These are phyloP conservation scores for Allophyes oxyacanthae DNA, from an alignment of 2,888 invertebrate genomes.

Conservation along the genomic window DNA sequence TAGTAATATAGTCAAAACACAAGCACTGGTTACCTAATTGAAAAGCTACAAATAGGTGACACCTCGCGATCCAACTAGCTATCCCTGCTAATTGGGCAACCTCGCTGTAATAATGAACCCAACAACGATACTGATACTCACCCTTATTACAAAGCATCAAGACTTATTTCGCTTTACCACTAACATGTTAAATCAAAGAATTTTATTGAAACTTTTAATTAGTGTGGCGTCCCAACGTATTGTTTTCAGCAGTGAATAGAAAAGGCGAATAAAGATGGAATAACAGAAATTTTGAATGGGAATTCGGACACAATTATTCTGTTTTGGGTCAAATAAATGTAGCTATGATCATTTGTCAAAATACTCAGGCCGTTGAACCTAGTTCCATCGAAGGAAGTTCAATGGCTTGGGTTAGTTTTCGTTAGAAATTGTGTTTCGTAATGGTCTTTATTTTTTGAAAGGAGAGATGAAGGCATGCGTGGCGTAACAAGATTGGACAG, in stretches of 20 bases:
- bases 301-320: too few relatives aligned
- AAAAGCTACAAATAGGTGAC: slow-evolving; percentile 40
- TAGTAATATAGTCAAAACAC: background rate
- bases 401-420: slow-evolving; percentile 25
- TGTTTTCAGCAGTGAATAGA: slow-evolving; percentile 39
- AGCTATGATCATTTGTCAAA: slow-evolving; percentile 38
- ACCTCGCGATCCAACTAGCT: slow-evolving; percentile 32
- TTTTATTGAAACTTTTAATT: slow-evolving; percentile 68
- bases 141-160: slow-evolving; percentile 4
- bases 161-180: slow-evolving; percentile 20
- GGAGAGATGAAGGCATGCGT: background rate
- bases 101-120: slow-evolving; percentile 37
- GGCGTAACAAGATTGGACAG: too few relatives aligned
- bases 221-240: slow-evolving; percentile 51
- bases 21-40: background rate
- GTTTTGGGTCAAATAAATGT: slow-evolving; percentile 31
- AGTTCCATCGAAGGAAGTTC: slow-evolving; percentile 28
- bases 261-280: slow-evolving; percentile 4
- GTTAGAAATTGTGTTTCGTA: slow-evolving; percentile 19
- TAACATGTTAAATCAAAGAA: slow-evolving; percentile 17
- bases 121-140: background rate
- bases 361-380: slow-evolving; percentile 32
- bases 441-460: slow-evolving; percentile 9
- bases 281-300: background rate
- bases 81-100: slow-evolving; percentile 62